Evolutionary conservation across 35 echinoderm and acorn worm genomes (phyloP), one percentile per base, ranked within the genome.

Genomic region (Ptychodera flava): DNA sequence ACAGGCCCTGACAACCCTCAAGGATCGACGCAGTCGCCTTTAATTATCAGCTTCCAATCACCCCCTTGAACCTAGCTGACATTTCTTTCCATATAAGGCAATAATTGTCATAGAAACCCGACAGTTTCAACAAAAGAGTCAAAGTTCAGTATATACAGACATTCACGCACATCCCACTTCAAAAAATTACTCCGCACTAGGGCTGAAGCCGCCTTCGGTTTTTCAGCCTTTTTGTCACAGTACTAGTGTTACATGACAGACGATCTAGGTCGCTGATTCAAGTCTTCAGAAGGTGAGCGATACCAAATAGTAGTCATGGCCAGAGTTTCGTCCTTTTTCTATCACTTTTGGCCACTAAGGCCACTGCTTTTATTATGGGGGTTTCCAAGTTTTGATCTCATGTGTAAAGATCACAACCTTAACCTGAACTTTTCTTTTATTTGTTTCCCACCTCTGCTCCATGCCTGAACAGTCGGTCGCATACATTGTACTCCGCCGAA

Each of bases 101-200:
- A 91, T 87, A 83, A 87, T 52, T 90, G 90, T 90, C 95, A 93
- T 97, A 90, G 92, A 87, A 97, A 97, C 95, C 82, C 87, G 81
- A 90, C 91, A 93, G 90, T 91, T 87, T 89, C 89, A 90, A 90
- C 85, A 85, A 90, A 36, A 88, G 95, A 94, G 95, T 97, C 95
- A 97, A 88, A 94, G 95, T 97, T 97, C 95, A 97, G 84, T 89
- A 93, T 92, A 97, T 81, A 94, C 95, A 93, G 92, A 91, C 92
- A 88, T 81, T 83, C 88, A 85, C 92, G 88, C 90, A 97, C 95
- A 92, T 92, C 95, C 95, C 95, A 86, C 85, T 90, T 93, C 75
- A 80, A 78, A 89, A 86, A 90, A 94, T 94, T 94, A 94, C 89
- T 94, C 88, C 92, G 92, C 92, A 94, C 90, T 87, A 64, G 45